Evolutionary conservation across 1,140 invertebrate genomes (phyloP), one percentile per base, ranked within the genome.

Genomic region (Caenorhabditis latens): DNA sequence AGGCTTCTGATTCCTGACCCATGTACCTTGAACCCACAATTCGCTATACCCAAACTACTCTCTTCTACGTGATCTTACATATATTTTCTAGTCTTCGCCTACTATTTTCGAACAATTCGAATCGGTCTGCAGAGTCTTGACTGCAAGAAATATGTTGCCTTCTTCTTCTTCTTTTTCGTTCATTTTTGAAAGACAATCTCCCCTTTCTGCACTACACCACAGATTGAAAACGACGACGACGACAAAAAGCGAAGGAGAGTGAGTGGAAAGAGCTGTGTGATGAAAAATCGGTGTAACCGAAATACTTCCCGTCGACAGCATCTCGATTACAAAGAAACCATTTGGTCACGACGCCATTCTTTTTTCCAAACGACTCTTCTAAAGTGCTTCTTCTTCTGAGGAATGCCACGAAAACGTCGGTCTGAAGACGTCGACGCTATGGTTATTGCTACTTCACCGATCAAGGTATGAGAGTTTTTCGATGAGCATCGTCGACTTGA

Each of bases 301-400:
- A 79, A 79, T 79, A 79, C 71, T 79, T 79, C 71, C 61, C 46
- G 71, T 50, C 40, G 71, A 79, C 71, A 42, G 71, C 46, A 53
- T 79, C 71, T 79, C 71, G 71, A 79, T 79, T 79, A 79, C 71
- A 79, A 79, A 79, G 71, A 79, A 19, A 46, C 71, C 71, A 79
- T 79, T 79, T 79, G 71, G 71, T 79, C 71, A 79, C 71, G 71
- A 19, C 71, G 19, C 46, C n/a, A 43, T 46, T 32, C 24, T 58
- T 19, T 71, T 65, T 79, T 79, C 40, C 71, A 79, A 46, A 79
- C 50, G 43, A 32, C 46, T 53, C 46, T 79, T 71, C 42, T 50
- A 79, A 50, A 79, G 65, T 71, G 65, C 46, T 79, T 79, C 71
- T 14, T 32, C 32, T 32, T 32, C 32, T 79, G 71, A 79, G 71